A percentile compares a stretch with the other conserved stretches of the same genome.
phyloP scores from a whole-genome alignment of 2,888 invertebrate species.

The Drosophila niveifrons region DNA sequence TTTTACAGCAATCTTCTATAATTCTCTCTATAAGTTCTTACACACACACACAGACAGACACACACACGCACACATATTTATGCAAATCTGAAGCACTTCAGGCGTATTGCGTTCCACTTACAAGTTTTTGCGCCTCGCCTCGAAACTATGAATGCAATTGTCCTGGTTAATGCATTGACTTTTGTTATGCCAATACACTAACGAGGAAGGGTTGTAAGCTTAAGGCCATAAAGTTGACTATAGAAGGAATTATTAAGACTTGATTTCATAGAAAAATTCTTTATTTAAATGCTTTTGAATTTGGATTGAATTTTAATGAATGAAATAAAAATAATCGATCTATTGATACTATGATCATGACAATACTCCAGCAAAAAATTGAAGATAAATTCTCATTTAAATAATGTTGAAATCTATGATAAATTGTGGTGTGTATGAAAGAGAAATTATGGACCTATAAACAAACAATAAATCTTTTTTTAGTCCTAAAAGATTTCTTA shows the following conservation, averaged over 20 bases:
- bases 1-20: slow-evolving; percentile 40
- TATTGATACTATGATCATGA: too few species aligned
- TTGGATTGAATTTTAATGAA: too few species aligned
- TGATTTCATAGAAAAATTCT: neutral
- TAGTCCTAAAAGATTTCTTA: too few species aligned
- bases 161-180: slow-evolving; percentile 65
- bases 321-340: too few species aligned
- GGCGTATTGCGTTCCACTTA: slow-evolving; percentile 33
- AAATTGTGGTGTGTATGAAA: too few species aligned
- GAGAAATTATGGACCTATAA: too few species aligned
- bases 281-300: too few species aligned
- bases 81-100: slow-evolving; percentile 58
- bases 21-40: slow-evolving; percentile 10
- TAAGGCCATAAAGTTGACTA: neutral
- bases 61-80: slow-evolving; percentile 35
- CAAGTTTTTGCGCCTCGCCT: slow-evolving; percentile 46
- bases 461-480: too few species aligned
- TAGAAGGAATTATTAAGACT: neutral
- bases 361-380: too few species aligned
- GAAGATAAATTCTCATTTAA: too few species aligned
- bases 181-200: slow-evolving; percentile 43
- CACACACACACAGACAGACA: slow-evolving; percentile 1
- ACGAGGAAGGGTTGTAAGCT: neutral
- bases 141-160: slow-evolving; percentile 45
- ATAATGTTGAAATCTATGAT: too few species aligned